Evolutionary conservation across 1,140 invertebrate genomes (phyloP), one percentile per base, ranked within the genome.

Genomic region (Brachionus paranguensis): DNA sequence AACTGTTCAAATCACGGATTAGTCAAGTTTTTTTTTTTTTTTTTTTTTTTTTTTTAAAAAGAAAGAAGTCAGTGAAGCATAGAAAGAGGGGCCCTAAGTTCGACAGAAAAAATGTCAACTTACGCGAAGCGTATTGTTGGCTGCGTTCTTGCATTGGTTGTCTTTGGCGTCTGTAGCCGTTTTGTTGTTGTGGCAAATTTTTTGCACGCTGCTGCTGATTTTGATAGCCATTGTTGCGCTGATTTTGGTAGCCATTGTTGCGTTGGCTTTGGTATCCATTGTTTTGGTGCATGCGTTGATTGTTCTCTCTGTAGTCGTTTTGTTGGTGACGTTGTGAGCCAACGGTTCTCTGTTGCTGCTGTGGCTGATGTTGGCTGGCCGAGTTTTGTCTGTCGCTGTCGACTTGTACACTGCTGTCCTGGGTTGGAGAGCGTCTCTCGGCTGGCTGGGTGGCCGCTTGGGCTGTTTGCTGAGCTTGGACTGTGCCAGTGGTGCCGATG

Each of bases 321-420:
- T 78, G 27, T 3, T 37, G 29, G 55, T 79, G 76, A 12, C 76
- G 50, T 14, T 79, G 72, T 47, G 72, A 45, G 43, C 45, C 45
- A 50, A 76, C 45, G 6, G 72, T 76, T 76, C 43, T 72, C 43
- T 76, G 45, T 29, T 76, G 43, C 33, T 37, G 33, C 6, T 37
- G 33, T 60, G 47, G 78, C 29, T 60, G 53, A n/a, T 78, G 74
- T 11, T 78, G 43, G 1, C 20, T 37, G 43, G 50, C 53, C 33
- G 53, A 12, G 68, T 72, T 72, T 72, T 43, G 68, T 64, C 53
- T 17, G 33, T 81, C 78, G 43, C 20, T 81, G 17, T 81, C 78
- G 10, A 81, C 78, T 68, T 81, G 78, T 10, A 81, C 78, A 81
- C 78, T 68, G 53, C 78, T 81, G 53, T 81, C 78, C 24, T 81